Evolutionary conservation across 2,888 invertebrate species (phyloP), one percentile per base, ranked within the genome.

Genomic region (Noctua janthina): DNA sequence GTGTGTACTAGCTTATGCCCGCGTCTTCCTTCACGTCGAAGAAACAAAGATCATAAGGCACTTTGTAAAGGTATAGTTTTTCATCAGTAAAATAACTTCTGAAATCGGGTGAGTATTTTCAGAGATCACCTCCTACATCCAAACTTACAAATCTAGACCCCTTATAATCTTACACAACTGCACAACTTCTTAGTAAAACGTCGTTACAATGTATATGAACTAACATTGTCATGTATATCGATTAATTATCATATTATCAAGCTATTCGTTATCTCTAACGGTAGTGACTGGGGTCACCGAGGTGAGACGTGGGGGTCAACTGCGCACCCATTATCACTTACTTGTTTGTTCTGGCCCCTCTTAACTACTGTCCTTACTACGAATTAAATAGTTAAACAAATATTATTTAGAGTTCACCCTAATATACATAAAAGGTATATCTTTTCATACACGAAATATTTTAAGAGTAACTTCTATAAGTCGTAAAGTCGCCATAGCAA

Each of bases 221-320:
- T 49, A 23, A 62, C 71, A 77, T 35, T 81, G 51, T 81, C 17
- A 66, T 17, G 46, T 81, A 74, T 54, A 77, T 73, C 20, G 74
- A 77, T 79, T 54, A 73, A 49, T 72, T 87, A 80, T 72, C 70
- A 62, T 75, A 79, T 56, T 75, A 78, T 72, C 71, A 79, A 78
- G 62, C 23, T 46, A 77, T 76, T 39, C 29, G 67, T 79, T 86
- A 86, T 86, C 87, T 64, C 62, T 74, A 75, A 78, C 78, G 77
- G 77, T 78, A 72, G 75, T 81, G 70, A 49, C n/a, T 73, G 54
- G 77, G 79, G 78, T 80, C 79, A 70, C 23, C 1, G 54, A 74
- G 76, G 79, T 79, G 72, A 72, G 6, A 62, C 43, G 59, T 49
- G 59, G 75, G 67, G 77, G 70, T 87, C 85, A 79, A 59, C 43